phyloP scores from a whole-genome alignment of 2,797 vertebrate species.

The Sebastes steindachneri region DNA sequence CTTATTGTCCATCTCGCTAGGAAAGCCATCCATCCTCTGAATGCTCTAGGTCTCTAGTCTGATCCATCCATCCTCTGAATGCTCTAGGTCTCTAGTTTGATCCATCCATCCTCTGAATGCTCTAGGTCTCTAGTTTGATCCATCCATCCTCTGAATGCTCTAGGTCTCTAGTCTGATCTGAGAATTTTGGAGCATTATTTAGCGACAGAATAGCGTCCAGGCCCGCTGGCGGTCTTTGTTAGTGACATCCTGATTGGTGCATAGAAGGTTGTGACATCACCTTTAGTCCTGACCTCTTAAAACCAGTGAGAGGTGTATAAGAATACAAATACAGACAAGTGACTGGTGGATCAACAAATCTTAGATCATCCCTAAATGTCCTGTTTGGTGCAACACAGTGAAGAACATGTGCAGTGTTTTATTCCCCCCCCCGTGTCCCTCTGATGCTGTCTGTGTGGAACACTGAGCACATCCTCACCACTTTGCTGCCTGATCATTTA shows the following conservation, averaged over 20 bases:
- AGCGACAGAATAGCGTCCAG: too few relatives aligned
- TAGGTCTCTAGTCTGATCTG: too few relatives aligned
- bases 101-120: too few relatives aligned
- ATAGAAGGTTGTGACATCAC: background rate
- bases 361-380: background rate
- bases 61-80: too few relatives aligned
- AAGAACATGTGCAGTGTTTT: background rate
- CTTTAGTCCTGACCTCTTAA: background rate
- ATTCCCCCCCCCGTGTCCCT: background rate
- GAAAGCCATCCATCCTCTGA: too few relatives aligned
- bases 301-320: background rate
- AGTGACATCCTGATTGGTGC: background rate
- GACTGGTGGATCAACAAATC: background rate
- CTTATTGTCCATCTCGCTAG: too few relatives aligned
- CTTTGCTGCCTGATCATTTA: constrained; percentile 43
- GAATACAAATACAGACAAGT: background rate
- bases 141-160: too few relatives aligned
- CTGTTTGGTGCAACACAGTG: background rate
- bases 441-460: constrained; percentile 10
- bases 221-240: too few relatives aligned
- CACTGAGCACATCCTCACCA: constrained; percentile 24
- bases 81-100: too few relatives aligned
- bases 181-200: too few relatives aligned
- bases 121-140: too few relatives aligned
- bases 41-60: too few relatives aligned